These are phyloP conservation scores for Elachura formosa DNA, from an alignment of 2,113 vertebrate species.

Conservation along the genomic window DNA sequence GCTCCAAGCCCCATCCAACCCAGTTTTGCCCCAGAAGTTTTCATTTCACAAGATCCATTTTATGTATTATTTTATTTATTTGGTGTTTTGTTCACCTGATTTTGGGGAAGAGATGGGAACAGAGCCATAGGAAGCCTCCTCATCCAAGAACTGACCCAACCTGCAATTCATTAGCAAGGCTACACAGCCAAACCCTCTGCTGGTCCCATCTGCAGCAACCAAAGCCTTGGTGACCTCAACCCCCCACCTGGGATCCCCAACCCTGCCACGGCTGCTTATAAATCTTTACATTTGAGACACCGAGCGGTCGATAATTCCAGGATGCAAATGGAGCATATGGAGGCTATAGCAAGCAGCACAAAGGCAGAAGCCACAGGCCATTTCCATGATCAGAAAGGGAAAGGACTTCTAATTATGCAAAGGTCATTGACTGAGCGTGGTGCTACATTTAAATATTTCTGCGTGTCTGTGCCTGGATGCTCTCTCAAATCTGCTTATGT, in stretches of 20 bases:
- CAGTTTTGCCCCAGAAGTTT: not conserved
- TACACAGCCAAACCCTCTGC: not conserved
- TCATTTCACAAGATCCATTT: not conserved
- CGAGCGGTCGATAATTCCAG: not conserved
- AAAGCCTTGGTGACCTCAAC: not conserved
- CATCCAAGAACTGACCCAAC: not conserved
- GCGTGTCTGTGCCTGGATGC: not conserved
- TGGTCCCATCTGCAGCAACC: constrained; percentile 43
- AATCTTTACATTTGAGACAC: not conserved
- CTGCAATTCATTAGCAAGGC: constrained; percentile 16
- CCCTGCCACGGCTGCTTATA: not conserved
- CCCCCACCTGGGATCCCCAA: constrained; percentile 35
- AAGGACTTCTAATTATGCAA: constrained; percentile 36
- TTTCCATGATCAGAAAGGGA: not conserved
- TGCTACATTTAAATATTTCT: constrained; percentile 13
- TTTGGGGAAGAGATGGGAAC: constrained; percentile 54
- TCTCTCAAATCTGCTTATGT: not conserved
- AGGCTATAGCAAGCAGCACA: not conserved
- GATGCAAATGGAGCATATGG: constrained; percentile 25
- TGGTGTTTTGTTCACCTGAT: not conserved
- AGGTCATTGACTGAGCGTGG: not conserved
- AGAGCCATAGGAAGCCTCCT: not conserved
- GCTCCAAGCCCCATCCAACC: not conserved
- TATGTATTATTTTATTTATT: not conserved
- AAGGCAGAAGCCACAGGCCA: not conserved